These are phyloP conservation scores for Euglossa dilemma DNA, from an alignment of 1,140 invertebrate species.

Conservation along the genomic window DNA sequence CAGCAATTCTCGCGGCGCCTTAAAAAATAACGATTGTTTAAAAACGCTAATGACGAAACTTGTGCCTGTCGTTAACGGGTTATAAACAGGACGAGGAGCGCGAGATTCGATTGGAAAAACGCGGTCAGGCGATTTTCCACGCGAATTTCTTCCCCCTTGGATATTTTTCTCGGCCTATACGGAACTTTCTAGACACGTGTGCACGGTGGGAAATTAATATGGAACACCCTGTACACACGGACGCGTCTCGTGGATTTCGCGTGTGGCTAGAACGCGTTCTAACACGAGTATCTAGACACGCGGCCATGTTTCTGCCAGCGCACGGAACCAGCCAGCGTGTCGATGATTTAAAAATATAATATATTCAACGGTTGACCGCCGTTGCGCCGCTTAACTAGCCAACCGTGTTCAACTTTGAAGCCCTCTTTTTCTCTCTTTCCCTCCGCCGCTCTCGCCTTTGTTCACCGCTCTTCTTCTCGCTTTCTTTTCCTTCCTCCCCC, in stretches of 20 bases:
- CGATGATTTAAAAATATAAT: conserved; percentile 75
- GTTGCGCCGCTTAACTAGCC: conserved; percentile 67
- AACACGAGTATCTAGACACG: conserved; percentile 41
- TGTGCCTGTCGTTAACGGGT: too few species aligned
- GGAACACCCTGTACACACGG: conserved; percentile 9
- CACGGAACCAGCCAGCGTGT: conserved; percentile 39
- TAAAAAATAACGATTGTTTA: too few species aligned
- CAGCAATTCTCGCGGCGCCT: too few species aligned
- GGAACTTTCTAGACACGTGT: background rate
- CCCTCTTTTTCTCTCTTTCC: conserved; percentile 41
- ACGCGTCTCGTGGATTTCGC: conserved; percentile 32
- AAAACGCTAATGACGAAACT: too few species aligned
- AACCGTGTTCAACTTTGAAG: conserved; percentile 61
- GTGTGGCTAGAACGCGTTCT: conserved; percentile 47
- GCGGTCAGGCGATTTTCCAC: too few species aligned
- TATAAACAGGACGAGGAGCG: too few species aligned
- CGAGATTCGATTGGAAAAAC: too few species aligned
- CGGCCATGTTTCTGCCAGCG: background rate
- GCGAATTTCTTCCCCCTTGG: background rate
- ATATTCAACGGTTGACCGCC: conserved; percentile 69
- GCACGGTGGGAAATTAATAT: conserved; percentile 15
- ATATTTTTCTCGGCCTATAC: background rate
- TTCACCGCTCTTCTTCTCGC: conserved; percentile 2
- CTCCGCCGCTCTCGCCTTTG: background rate
- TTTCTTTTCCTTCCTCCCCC: background rate